Percentiles rank a stretch among this genome's conserved stretches.
phyloP scores from a whole-genome alignment of 2,113 vertebrate genomes.

The Oophaga pumilio region DNA sequence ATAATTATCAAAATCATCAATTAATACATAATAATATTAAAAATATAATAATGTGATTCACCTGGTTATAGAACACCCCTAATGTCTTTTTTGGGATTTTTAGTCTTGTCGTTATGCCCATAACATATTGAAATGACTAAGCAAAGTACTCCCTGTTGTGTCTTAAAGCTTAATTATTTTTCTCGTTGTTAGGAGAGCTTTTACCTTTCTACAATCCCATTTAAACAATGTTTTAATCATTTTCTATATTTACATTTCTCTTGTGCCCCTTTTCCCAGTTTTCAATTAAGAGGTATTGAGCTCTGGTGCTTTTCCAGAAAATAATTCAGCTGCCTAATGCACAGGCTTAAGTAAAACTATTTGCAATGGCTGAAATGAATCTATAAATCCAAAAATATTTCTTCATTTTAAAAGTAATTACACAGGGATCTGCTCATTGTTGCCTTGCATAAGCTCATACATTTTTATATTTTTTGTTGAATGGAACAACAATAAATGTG shows the following conservation, averaged over 20 bases:
- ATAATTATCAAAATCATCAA: not conserved
- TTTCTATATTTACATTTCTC: slow-evolving; percentile 54
- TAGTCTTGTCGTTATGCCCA: slow-evolving; percentile 33
- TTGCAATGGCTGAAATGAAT: slow-evolving; percentile 58
- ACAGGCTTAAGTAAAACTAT: slow-evolving; percentile 52
- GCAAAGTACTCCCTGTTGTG: slow-evolving; percentile 50
- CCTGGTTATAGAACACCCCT: slow-evolving; percentile 30
- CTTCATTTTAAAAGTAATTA: slow-evolving; percentile 59
- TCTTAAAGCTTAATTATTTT: slow-evolving; percentile 54
- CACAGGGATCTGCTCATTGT: slow-evolving; percentile 29
- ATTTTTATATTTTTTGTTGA: not conserved
- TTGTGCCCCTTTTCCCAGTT: slow-evolving; percentile 53
- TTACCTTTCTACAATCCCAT: slow-evolving; percentile 28
- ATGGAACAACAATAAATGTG: not conserved
- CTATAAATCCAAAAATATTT: slow-evolving; percentile 57
- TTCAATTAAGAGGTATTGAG: slow-evolving; percentile 57
- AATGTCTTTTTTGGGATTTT: slow-evolving; percentile 19
- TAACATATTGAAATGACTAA: slow-evolving; percentile 39
- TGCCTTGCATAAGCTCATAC: not conserved
- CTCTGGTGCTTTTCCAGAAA: slow-evolving; percentile 61
- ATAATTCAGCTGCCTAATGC: slow-evolving; percentile 57
- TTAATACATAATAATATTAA: slow-evolving; percentile 36
- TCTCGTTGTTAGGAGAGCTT: slow-evolving; percentile 48
- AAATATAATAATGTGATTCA: slow-evolving; percentile 6
- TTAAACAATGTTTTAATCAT: slow-evolving; percentile 51